These are phyloP conservation scores for Anguilla obscura DNA, from an alignment of 2,797 vertebrate species.

Conservation along the genomic window DNA sequence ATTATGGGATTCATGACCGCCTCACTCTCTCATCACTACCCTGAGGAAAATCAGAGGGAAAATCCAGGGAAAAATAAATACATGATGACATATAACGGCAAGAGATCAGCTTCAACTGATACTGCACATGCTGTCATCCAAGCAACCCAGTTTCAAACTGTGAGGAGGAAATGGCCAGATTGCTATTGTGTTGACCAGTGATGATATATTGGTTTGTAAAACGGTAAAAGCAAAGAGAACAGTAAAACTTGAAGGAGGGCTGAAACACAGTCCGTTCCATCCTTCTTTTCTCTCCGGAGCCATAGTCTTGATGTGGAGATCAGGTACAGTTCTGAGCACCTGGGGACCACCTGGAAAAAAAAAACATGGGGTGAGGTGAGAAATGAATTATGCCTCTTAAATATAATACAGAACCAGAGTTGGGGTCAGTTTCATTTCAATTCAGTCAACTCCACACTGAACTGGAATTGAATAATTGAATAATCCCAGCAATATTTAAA, in stretches of 20 bases:
- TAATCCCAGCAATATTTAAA: background rate
- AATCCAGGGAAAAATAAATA: background rate
- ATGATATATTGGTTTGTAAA: background rate
- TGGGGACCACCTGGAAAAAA: background rate
- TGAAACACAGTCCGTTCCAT: background rate
- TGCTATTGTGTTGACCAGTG: background rate
- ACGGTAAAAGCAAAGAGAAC: background rate
- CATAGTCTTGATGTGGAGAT: background rate
- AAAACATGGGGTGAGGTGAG: background rate
- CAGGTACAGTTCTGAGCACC: background rate
- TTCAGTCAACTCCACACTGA: background rate
- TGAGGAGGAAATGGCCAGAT: background rate
- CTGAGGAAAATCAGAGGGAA: background rate
- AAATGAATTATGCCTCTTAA: background rate
- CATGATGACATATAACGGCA: background rate
- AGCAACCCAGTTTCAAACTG: background rate
- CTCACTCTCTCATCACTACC: background rate
- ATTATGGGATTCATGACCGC: background rate
- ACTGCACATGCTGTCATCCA: background rate
- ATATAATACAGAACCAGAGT: background rate
- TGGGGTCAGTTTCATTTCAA: background rate
- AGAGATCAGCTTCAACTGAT: background rate
- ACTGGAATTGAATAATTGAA: background rate
- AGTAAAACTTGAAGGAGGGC: background rate
- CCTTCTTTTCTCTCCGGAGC: background rate